A percentile compares a stretch with the other conserved stretches of the same genome.
Conservation (phyloP, 2,888 invertebrate genomes). For the Agonopterix subpropinquella region DNA sequence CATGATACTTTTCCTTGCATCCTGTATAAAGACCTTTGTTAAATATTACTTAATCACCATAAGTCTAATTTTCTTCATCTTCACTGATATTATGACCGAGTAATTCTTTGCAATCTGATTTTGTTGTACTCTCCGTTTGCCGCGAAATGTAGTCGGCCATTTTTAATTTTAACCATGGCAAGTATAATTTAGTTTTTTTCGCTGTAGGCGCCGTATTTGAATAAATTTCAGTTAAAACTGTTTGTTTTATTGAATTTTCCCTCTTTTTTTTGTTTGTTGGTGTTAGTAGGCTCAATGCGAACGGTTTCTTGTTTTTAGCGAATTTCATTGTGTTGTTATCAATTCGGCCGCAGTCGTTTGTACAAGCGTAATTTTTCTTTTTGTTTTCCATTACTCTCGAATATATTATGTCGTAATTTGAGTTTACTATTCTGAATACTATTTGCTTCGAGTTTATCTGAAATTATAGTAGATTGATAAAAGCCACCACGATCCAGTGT, state of each 20-base stretch:
- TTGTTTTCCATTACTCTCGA: conserved; percentile 48
- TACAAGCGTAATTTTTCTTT: conserved; percentile 35
- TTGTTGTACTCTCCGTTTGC: no score
- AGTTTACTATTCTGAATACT: conserved; percentile 39
- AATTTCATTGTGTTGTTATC: conserved; percentile 14
- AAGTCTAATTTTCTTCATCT: no score
- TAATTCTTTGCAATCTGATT: no score
- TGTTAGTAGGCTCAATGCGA: conserved; percentile 14
- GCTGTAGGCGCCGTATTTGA: not conserved
- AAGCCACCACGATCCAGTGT: no score
- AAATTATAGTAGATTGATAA: conserved; percentile 18
- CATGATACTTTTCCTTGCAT: no score
- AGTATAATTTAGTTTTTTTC: not conserved
- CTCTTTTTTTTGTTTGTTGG: conserved; percentile 7
- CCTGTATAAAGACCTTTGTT: no score
- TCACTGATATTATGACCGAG: no score
- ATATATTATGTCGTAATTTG: conserved; percentile 37
- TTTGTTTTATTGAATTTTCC: conserved; percentile 1
- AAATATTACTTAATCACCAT: no score
- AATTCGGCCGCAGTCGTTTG: conserved; percentile 34
- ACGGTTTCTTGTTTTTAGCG: conserved; percentile 13
- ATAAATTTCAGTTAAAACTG: no score
- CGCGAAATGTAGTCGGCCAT: no score
- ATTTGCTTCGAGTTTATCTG: conserved; percentile 38
- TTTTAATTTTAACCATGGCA: no score